Conservation (phyloP, 2,888 invertebrate species). For the Mechanitis mazaeus region DNA sequence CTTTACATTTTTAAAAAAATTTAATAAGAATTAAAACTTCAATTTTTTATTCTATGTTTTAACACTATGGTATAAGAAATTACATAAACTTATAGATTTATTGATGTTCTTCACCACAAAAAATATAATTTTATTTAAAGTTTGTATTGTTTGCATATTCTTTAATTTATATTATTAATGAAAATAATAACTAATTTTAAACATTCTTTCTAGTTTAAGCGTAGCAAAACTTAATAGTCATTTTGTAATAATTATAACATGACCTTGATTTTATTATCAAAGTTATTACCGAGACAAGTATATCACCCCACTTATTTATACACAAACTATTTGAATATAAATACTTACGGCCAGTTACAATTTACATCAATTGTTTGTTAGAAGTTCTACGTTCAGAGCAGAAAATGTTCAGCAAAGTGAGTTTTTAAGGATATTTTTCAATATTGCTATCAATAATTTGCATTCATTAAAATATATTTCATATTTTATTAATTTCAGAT, state of each 20-base stretch:
- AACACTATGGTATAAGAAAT: too few relatives aligned
- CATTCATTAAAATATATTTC: neutral
- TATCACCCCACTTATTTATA: conserved; percentile 60
- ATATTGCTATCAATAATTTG: neutral
- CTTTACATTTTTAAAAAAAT: too few relatives aligned
- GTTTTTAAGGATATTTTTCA: conserved; percentile 29
- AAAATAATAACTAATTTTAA: too few relatives aligned
- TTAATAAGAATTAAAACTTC: too few relatives aligned
- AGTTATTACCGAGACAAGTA: conserved; percentile 37
- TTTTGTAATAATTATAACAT: conserved; percentile 16
- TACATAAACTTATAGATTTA: too few relatives aligned
- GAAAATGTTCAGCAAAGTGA: conserved; percentile 62
- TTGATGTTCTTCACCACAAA: too few relatives aligned
- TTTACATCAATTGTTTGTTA: conserved; percentile 57
- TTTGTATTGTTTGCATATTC: too few relatives aligned
- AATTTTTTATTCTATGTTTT: too few relatives aligned
- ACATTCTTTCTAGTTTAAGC: neutral
- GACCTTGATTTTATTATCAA: conserved; percentile 22
- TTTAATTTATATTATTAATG: too few relatives aligned
- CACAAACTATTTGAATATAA: conserved; percentile 54
- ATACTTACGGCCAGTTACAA: conserved; percentile 49
- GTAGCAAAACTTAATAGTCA: conserved; percentile 10
- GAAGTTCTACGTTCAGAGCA: conserved; percentile 45
- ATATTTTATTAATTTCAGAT: conserved; percentile 30
- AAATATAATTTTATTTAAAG: too few relatives aligned